phyloP scores from a whole-genome alignment of 2,797 vertebrate species.

The Macroramphosus scolopax region DNA sequence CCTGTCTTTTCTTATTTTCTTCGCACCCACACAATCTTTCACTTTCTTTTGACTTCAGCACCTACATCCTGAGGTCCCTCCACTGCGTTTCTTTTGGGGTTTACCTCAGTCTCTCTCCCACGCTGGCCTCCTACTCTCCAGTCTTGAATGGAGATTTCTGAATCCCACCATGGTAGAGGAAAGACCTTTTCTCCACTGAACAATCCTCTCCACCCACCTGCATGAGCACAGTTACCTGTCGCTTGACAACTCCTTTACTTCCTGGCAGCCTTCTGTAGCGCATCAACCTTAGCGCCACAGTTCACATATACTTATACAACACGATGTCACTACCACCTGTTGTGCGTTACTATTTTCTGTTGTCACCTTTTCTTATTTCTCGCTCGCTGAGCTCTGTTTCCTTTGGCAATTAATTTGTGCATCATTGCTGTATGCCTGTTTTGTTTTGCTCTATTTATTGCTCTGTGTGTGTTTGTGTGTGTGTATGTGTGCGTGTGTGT shows the following conservation, averaged over 20 bases:
- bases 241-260: constrained; percentile 16
- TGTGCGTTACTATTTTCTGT: background rate
- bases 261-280: constrained; percentile 23
- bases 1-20: constrained; percentile 28
- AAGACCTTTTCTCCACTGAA: constrained; percentile 50
- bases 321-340: constrained; percentile 19
- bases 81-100: constrained; percentile 27
- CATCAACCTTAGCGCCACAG: constrained; percentile 9
- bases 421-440: constrained; percentile 39
- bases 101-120: constrained; percentile 37
- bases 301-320: constrained; percentile 8
- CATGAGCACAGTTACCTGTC: constrained; percentile 17
- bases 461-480: constrained; percentile 28
- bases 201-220: constrained; percentile 36
- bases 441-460: constrained; percentile 50
- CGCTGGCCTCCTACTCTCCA: constrained; percentile 4
- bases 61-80: constrained; percentile 12
- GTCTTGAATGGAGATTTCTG: constrained; percentile 62
- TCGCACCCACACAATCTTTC: constrained; percentile 42
- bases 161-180: constrained; percentile 52
- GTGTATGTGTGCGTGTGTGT: constrained; percentile 25
- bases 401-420: constrained; percentile 18
- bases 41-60: constrained; percentile 26
- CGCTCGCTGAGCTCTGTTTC: constrained; percentile 21
- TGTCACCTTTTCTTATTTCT: constrained; percentile 10